These are phyloP conservation scores for Rhadina sibilatrix DNA, from an alignment of 2,113 vertebrate genomes.

Conservation along the genomic window DNA sequence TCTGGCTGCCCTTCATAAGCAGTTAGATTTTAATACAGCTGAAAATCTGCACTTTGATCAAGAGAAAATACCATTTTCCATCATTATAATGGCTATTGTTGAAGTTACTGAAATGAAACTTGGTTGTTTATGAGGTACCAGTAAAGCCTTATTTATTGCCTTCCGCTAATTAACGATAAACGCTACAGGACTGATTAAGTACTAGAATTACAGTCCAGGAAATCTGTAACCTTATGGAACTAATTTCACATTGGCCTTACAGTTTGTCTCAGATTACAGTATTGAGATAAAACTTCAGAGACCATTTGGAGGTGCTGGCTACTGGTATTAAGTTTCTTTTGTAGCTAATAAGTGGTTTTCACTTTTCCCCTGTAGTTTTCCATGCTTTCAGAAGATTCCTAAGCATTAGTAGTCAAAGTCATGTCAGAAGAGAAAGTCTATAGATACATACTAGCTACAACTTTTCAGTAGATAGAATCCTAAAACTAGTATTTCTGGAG, in stretches of 20 bases:
- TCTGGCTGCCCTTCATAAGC: not conserved
- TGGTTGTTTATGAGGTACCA: not conserved
- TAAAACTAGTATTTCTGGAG: not conserved
- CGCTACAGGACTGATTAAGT: not conserved
- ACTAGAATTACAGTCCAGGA: not conserved
- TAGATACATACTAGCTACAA: not conserved
- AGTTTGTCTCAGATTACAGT: not conserved
- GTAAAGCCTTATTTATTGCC: not conserved
- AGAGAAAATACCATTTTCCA: not conserved
- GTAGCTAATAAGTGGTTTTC: not conserved
- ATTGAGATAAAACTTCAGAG: not conserved
- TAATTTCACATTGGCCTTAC: not conserved
- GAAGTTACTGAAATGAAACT: not conserved
- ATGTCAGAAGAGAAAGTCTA: not conserved
- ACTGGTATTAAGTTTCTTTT: not conserved
- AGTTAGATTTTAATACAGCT: not conserved
- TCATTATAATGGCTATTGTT: not conserved
- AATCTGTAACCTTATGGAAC: not conserved
- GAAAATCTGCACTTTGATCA: not conserved
- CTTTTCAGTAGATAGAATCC: not conserved
- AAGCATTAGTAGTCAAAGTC: not conserved
- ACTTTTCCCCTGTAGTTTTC: not conserved
- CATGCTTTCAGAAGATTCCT: not conserved
- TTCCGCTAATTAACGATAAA: not conserved
- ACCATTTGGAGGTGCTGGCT: not conserved